Evolutionary conservation across 1,140 invertebrate genomes (phyloP).

Genomic region (Aphelinus certus): DNA sequence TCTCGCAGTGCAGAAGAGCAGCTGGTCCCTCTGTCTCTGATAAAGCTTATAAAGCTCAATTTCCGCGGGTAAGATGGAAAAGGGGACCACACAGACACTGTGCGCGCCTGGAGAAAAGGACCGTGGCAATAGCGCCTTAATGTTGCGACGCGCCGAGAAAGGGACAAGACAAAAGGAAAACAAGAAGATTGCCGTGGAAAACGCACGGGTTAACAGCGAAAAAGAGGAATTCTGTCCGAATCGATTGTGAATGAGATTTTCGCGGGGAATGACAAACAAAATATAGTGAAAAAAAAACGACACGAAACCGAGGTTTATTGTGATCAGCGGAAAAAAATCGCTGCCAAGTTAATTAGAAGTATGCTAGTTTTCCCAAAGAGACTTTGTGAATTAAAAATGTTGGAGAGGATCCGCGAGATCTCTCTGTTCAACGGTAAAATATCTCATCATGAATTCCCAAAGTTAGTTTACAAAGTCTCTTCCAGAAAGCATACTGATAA

Average conservation of each 20-base stretch:
- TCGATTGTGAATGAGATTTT: slow-evolving; percentile 32
- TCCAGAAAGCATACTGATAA: too few relatives aligned
- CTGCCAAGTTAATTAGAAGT: too few relatives aligned
- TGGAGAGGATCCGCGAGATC: too few relatives aligned
- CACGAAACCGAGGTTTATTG: too few relatives aligned
- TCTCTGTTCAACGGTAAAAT: too few relatives aligned
- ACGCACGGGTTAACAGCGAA: neutral
- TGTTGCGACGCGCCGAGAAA: slow-evolving; percentile 6
- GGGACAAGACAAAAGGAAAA: slow-evolving; percentile 21
- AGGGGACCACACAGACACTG: neutral
- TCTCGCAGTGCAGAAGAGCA: slow-evolving; percentile 8
- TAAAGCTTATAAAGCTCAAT: slow-evolving; percentile 43
- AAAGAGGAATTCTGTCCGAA: neutral
- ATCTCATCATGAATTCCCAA: too few relatives aligned
- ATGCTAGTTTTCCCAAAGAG: too few relatives aligned
- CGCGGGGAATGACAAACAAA: neutral
- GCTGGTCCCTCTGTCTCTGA: slow-evolving; percentile 31
- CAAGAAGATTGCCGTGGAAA: slow-evolving; percentile 4
- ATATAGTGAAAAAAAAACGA: too few relatives aligned
- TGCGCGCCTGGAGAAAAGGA: neutral
- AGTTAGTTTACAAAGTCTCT: too few relatives aligned
- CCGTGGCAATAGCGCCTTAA: neutral
- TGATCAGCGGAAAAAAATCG: too few relatives aligned
- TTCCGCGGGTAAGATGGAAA: slow-evolving; percentile 21
- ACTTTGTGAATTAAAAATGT: too few relatives aligned